These are phyloP conservation scores for Bombus cullumanus DNA, from an alignment of 1,140 invertebrate genomes.

Conservation along the genomic window DNA sequence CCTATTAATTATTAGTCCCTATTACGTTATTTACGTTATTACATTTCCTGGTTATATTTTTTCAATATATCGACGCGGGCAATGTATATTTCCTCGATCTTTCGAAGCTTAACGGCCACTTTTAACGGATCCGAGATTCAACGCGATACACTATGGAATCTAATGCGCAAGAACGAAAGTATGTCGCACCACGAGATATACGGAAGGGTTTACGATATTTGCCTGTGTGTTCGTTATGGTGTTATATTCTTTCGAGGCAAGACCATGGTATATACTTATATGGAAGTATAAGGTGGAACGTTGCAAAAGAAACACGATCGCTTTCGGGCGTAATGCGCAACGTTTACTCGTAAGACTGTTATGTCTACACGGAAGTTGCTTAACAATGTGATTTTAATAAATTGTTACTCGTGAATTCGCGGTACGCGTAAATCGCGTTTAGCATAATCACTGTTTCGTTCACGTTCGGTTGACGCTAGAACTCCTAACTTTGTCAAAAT, in stretches of 20 bases:
- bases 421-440: neutral
- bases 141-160: too few relatives aligned
- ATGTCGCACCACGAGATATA: neutral
- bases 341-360: neutral
- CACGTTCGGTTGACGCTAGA: neutral
- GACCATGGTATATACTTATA: neutral
- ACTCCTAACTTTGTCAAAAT: neutral
- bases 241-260: neutral
- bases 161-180: neutral
- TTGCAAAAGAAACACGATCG: constrained; percentile 11
- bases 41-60: neutral
- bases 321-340: neutral
- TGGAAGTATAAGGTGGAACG: neutral
- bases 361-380: constrained; percentile 1
- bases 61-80: neutral
- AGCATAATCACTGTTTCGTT: neutral
- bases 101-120: too few relatives aligned
- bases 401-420: neutral
- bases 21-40: neutral
- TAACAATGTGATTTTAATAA: constrained; percentile 5
- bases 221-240: neutral
- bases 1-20: neutral
- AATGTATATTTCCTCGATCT: neutral
- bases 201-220: neutral
- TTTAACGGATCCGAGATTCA: neutral